Percentiles rank a stretch among this genome's conserved stretches.
phyloP scores from a whole-genome alignment of 2,888 invertebrate species.

The Rhagium mordax region DNA sequence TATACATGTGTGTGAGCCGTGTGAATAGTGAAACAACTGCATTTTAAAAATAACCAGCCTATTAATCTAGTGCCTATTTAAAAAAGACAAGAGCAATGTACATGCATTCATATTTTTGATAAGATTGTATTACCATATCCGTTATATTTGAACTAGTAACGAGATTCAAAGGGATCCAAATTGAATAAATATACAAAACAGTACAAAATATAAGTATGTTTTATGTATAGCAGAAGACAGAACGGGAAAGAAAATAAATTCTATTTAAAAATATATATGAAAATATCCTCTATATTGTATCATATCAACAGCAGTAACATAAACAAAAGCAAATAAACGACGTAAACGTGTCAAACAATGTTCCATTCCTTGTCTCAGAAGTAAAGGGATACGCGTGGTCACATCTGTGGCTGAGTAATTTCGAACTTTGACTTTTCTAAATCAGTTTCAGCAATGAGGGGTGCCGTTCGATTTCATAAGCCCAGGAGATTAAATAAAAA shows the following conservation, averaged over 20 bases:
- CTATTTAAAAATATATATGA: conserved; percentile 43
- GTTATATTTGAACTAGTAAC: neutral
- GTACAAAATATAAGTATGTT: conserved; percentile 1
- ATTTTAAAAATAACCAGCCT: conserved; percentile 2
- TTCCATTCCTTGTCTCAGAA: conserved; percentile 55
- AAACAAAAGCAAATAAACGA: conserved; percentile 61
- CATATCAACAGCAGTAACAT: conserved; percentile 53
- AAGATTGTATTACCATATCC: neutral
- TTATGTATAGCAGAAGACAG: conserved; percentile 1
- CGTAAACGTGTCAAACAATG: conserved; percentile 62
- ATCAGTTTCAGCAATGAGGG: conserved; percentile 59
- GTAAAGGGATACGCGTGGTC: conserved; percentile 59
- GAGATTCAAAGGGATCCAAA: neutral
- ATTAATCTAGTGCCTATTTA: conserved; percentile 1
- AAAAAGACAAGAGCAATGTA: neutral
- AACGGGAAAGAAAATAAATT: conserved; percentile 23
- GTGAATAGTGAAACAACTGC: conserved; percentile 4
- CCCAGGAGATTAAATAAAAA: neutral
- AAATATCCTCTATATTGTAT: conserved; percentile 51
- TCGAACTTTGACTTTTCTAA: conserved; percentile 65
- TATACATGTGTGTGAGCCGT: neutral
- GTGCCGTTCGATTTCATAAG: conserved; percentile 43
- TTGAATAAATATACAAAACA: conserved; percentile 9
- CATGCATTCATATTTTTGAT: neutral
- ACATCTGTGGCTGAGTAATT: conserved; percentile 63